Conservation (phyloP, 2,888 invertebrate species). For the Cheilosia scutellata region DNA sequence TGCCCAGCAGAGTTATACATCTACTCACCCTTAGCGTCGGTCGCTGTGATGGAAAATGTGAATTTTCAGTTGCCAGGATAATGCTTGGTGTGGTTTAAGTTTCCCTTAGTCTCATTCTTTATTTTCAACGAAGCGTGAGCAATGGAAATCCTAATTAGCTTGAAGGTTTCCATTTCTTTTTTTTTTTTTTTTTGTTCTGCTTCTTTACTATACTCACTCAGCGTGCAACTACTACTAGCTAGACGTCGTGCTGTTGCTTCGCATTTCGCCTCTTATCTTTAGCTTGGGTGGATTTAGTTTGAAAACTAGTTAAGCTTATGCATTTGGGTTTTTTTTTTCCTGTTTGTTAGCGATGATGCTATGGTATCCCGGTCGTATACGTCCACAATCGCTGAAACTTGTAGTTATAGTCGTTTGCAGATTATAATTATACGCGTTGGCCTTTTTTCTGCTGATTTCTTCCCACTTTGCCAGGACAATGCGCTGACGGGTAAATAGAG, state of each 20-base stretch:
- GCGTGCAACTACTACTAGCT: neutral
- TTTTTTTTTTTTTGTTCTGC: neutral
- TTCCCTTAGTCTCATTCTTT: conserved; percentile 53
- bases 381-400: conserved; percentile 54
- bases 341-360: conserved; percentile 1
- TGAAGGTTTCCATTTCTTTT: conserved; percentile 40
- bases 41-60: conserved; percentile 34
- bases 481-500: conserved; percentile 24
- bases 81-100: conserved; percentile 61
- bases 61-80: conserved; percentile 57
- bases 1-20: conserved; percentile 27
- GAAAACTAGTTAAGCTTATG: conserved; percentile 75
- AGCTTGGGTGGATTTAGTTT: conserved; percentile 66
- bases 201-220: neutral
- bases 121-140: conserved; percentile 72
- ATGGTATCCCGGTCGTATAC: conserved; percentile 46
- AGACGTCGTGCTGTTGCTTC: conserved; percentile 19
- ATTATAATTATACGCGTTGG: conserved; percentile 74
- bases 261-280: conserved; percentile 19
- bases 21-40: neutral
- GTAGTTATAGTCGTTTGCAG: conserved; percentile 69
- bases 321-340: conserved; percentile 25
- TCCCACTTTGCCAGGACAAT: conserved; percentile 54
- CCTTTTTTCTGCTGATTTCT: conserved; percentile 28
- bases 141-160: conserved; percentile 75